Percentiles rank a stretch among this genome's conserved stretches.
Evolutionary conservation across 1,140 invertebrate species (phyloP).

Genomic region (Harpegnathos saltator): DNA sequence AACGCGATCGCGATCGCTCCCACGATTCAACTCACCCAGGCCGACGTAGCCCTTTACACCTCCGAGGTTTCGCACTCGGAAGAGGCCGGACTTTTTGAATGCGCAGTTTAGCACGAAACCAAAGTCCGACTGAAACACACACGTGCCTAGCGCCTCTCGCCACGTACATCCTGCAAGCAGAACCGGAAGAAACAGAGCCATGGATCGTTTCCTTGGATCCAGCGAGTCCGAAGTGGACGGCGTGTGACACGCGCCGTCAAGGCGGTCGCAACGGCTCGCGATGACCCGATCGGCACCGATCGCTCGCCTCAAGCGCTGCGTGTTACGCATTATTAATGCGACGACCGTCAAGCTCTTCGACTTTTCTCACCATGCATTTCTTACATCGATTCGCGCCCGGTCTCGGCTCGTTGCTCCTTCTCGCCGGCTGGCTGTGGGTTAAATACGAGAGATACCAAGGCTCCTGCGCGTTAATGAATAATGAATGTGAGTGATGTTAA

Average conservation of each 20-base stretch:
- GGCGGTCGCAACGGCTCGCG: neutral
- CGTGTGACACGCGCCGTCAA: neutral
- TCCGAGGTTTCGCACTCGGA: constrained; percentile 95
- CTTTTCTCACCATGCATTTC: constrained; percentile 3
- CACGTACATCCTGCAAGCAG: constrained; percentile 85
- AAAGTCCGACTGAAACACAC: constrained; percentile 94
- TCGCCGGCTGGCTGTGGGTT: neutral
- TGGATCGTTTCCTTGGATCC: constrained; percentile 63
- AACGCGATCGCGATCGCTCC: constrained; percentile 1
- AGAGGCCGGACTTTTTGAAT: constrained; percentile 95
- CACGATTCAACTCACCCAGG: constrained; percentile 89
- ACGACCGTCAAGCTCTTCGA: neutral
- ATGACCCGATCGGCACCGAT: neutral
- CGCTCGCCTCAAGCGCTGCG: constrained; percentile 6
- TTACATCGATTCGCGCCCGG: neutral
- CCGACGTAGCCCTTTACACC: constrained; percentile 95
- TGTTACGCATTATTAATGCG: constrained; percentile 40
- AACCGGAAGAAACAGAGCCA: constrained; percentile 76
- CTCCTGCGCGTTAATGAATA: neutral
- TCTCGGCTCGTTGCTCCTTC: neutral
- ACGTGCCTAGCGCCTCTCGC: constrained; percentile 88
- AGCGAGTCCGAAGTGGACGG: constrained; percentile 13
- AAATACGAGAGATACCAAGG: neutral
- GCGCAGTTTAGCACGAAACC: constrained; percentile 95
- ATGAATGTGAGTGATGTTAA: neutral